Base-by-base conservation (phyloP, 2,888 invertebrate genomes). In the Calameuta pallipes region DNA sequence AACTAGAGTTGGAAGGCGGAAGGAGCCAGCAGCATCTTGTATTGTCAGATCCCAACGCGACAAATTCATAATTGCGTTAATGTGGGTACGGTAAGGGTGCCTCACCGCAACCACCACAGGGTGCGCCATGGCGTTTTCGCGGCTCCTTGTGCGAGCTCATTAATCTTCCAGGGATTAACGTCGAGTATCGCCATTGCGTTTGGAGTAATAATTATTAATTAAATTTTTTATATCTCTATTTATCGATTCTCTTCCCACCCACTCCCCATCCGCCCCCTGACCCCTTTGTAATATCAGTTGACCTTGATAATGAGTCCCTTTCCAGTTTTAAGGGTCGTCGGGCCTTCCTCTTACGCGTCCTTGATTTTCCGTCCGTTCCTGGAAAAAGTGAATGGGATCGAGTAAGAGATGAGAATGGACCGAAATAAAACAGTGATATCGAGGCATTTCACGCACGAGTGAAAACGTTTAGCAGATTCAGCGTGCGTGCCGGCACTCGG, bases 391-490 rank as follows among this genome's bases (percentile, higher is more conserved):
- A 15, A 41, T 41, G 41, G 41, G 41, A 41, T 41, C 41, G 41
- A 41, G 41, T 1, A 15, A 41, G 41, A 41, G 41, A 41, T 85
- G 88, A 80, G 82, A 89, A 88, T 88, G 87, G 87, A 87, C 84
- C 86, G 88, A 90, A 91, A 91, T 90, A 90, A 90, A 90, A 90
- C 90, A 89, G 91, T 89, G 89, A 91, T 91, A 91, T 91, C 90
- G 88, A 90, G 88, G 90, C 90, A 90, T 91, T 91, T 91, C 91
- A 91, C 91, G 91, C 91, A 91, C 91, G 91, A 91, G 90, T 87
- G 89, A 85, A 86, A 91, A 85, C 91, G 90, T 90, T 91, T 91
- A 91, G 89, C 90, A 88, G 90, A 91, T 91, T 91, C 91, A 91
- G 87, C 90, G 91, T 91, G 91, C 91, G 91, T 91, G 89, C 91